Evolutionary conservation across 2,797 vertebrate genomes (phyloP).

Genomic region (Jordanella pulchra): DNA sequence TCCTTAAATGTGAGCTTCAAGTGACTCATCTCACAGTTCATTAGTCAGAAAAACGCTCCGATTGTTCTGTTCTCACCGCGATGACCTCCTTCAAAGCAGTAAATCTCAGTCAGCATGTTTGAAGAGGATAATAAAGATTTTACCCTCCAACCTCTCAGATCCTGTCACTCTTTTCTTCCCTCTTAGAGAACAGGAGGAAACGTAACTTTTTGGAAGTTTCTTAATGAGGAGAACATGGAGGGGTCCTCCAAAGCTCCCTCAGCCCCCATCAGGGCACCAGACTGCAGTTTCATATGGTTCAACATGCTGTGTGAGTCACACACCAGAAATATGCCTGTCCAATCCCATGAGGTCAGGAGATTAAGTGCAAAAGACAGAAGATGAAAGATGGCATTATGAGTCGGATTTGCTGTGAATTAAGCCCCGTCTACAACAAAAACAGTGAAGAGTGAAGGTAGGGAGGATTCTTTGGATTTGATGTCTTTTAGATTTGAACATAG

Average conservation of each 20-base stretch:
- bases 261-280: slow-evolving; percentile 50
- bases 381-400: slow-evolving; percentile 14
- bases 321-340: slow-evolving; percentile 55
- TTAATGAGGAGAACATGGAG: slow-evolving; percentile 75
- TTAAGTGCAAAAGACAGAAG: slow-evolving; percentile 39
- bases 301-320: slow-evolving; percentile 58
- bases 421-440: background rate
- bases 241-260: slow-evolving; percentile 72
- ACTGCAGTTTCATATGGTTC: slow-evolving; percentile 66
- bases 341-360: slow-evolving; percentile 38
- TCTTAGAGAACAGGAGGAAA: slow-evolving; percentile 63
- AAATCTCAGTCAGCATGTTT: slow-evolving; percentile 39
- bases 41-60: slow-evolving; percentile 45
- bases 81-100: slow-evolving; percentile 23
- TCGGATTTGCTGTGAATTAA: background rate
- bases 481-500: too few species aligned
- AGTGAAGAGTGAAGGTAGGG: background rate
- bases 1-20: slow-evolving; percentile 43
- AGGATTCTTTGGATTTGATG: too few species aligned
- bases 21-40: slow-evolving; percentile 55
- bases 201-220: slow-evolving; percentile 88
- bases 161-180: slow-evolving; percentile 19
- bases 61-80: slow-evolving; percentile 35
- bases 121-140: slow-evolving; percentile 38
- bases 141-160: slow-evolving; percentile 26